Base-by-base conservation (phyloP, 2,888 invertebrate species). In the Nomada fabriciana region DNA sequence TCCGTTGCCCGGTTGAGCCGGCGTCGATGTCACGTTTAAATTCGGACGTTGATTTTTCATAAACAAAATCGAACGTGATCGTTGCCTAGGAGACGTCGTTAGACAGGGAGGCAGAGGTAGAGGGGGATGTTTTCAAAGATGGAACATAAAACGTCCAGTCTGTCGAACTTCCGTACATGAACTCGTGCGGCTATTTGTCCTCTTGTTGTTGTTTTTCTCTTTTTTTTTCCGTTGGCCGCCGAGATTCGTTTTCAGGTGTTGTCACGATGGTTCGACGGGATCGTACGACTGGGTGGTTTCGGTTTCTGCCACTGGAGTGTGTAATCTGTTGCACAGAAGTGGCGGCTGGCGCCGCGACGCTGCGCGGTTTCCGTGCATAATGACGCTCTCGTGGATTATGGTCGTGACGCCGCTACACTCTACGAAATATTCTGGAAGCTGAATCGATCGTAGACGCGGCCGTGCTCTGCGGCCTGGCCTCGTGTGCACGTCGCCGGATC, bases 341-440 rank as follows among this genome's bases (percentile, higher is more conserved):
- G 69, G 43, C 75, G 60, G 55, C 53, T n/a, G 64, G 13, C 47
- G 74, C 15, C 53, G 68, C 65, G 53, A 25, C 25, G 67, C 47
- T 67, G 65, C 61, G 50, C 67, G 81, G 81, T 70, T 75, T 61
- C 68, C 69, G 76, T 82, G 82, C 76, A 82, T 82, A 82, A 82
- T 82, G 82, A 76, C 76, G 67, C 81, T 70, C 67, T 70, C 74
- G 81, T 61, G 75, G 81, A 82, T 82, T 82, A 82, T 81, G 82
- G 74, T 80, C 80, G 74, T 81, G 80, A 81, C 80, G 81, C 81
- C 25, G 75, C 60, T 82, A 70, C 81, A 70, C 81, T 75, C 74
- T 43, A 70, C 75, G 76, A 82, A 82, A 82, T 82, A 82, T 82
- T 82, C 82, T 82, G 82, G 82, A 82, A 82, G 82, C 82, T 82